Evolutionary conservation across 2,797 vertebrate species (phyloP).

Genomic region (Schizopygopsis malacanthus): DNA sequence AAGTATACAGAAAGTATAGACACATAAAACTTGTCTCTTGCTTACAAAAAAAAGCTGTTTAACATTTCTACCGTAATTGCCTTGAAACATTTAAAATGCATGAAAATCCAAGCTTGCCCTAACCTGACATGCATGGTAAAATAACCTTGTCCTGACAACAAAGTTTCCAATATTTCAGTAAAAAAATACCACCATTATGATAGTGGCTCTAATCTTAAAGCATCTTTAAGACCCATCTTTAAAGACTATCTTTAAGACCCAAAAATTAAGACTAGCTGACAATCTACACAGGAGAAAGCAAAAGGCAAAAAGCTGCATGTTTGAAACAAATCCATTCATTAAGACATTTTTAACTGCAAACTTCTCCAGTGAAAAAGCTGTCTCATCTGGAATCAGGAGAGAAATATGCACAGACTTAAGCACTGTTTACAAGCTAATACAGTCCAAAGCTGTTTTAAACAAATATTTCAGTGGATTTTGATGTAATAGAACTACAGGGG

Average conservation of each 20-base stretch:
- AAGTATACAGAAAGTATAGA: too few relatives aligned
- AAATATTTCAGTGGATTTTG: background rate
- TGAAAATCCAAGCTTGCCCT: background rate
- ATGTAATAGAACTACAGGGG: background rate
- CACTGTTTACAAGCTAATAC: background rate
- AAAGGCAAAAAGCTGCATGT: background rate
- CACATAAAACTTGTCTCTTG: background rate
- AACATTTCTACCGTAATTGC: background rate
- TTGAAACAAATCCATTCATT: background rate
- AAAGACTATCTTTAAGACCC: too few relatives aligned
- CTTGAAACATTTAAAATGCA: background rate
- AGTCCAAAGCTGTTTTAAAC: too few relatives aligned
- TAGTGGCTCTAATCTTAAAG: background rate
- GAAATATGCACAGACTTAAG: background rate
- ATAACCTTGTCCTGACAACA: conserved; percentile 6
- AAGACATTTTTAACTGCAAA: background rate
- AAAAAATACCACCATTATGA: background rate
- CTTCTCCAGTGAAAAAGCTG: background rate
- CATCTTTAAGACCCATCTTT: background rate
- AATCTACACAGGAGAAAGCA: too few relatives aligned
- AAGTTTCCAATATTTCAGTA: background rate
- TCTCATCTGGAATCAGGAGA: background rate
- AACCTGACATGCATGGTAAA: background rate
- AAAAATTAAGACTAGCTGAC: too few relatives aligned
- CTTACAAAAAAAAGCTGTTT: background rate